A percentile compares a stretch with the other conserved stretches of the same genome.
These are phyloP conservation scores for Pyrrhosoma nymphula DNA, from an alignment of 2,888 invertebrate genomes.

Conservation along the genomic window DNA sequence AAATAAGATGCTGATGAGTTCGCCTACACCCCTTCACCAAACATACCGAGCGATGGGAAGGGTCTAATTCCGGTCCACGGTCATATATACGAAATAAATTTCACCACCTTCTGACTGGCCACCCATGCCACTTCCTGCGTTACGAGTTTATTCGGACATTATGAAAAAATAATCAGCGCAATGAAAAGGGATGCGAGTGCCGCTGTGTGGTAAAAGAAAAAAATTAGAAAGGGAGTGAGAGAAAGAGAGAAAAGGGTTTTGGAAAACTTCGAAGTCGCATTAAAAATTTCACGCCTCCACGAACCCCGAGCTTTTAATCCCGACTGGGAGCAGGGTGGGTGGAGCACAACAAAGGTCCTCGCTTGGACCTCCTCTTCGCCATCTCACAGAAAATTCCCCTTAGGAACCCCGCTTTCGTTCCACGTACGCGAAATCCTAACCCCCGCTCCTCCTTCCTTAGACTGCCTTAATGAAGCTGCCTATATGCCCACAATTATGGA, in stretches of 20 bases:
- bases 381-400: neutral
- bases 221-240: neutral
- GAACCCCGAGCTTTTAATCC: slow-evolving; percentile 13
- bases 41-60: too few species aligned
- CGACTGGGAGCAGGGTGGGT: neutral
- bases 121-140: too few species aligned
- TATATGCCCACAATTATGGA: neutral
- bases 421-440: neutral
- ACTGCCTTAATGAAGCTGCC: too few species aligned
- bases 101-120: too few species aligned
- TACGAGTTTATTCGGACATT: neutral
- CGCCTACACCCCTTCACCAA: too few species aligned
- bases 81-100: too few species aligned
- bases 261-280: neutral
- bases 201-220: neutral
- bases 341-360: neutral
- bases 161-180: neutral
- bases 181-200: neutral
- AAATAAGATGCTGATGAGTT: too few species aligned
- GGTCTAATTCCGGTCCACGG: too few species aligned
- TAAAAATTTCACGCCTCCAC: slow-evolving; percentile 17
- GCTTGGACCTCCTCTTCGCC: neutral
- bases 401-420: neutral
- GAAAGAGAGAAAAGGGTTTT: neutral
- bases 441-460: neutral